Evolutionary conservation across 1,140 invertebrate species (phyloP).

Genomic region (Ceratina australensis): DNA sequence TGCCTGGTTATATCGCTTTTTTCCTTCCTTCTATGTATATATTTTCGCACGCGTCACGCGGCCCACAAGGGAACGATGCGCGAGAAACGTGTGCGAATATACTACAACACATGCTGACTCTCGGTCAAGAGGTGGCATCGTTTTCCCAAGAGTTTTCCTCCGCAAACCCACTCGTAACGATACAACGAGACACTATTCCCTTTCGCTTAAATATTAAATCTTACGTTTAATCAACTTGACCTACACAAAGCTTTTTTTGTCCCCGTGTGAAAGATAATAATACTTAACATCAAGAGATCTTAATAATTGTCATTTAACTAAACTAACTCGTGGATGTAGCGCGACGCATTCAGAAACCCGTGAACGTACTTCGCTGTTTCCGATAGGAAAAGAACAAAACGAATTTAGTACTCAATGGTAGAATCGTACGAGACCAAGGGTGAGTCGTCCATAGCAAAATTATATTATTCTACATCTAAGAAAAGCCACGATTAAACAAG

Average conservation of each 20-base stretch:
- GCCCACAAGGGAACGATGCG: too few relatives aligned
- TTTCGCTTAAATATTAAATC: conserved; percentile 54
- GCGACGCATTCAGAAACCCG: conserved; percentile 42
- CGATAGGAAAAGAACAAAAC: not conserved
- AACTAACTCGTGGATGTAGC: conserved; percentile 58
- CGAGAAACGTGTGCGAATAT: too few relatives aligned
- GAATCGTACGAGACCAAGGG: conserved; percentile 32
- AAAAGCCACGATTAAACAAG: conserved; percentile 18
- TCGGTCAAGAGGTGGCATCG: too few relatives aligned
- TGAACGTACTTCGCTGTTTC: not conserved
- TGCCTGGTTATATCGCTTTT: too few relatives aligned
- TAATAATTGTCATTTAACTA: conserved; percentile 48
- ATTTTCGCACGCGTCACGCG: too few relatives aligned
- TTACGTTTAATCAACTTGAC: conserved; percentile 47
- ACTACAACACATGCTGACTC: too few relatives aligned
- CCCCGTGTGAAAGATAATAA: conserved; percentile 54
- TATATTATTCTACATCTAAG: conserved; percentile 30
- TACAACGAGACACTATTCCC: conserved; percentile 8
- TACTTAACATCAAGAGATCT: conserved; percentile 57
- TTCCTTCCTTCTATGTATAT: too few relatives aligned
- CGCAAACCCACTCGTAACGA: too few relatives aligned
- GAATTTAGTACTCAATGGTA: conserved; percentile 4
- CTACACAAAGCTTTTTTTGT: conserved; percentile 42
- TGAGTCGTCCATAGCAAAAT: conserved; percentile 39
- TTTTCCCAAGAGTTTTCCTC: too few relatives aligned